Evolutionary conservation across 2,113 vertebrate species (phyloP).

Genomic region (Heterocephalus glaber): DNA sequence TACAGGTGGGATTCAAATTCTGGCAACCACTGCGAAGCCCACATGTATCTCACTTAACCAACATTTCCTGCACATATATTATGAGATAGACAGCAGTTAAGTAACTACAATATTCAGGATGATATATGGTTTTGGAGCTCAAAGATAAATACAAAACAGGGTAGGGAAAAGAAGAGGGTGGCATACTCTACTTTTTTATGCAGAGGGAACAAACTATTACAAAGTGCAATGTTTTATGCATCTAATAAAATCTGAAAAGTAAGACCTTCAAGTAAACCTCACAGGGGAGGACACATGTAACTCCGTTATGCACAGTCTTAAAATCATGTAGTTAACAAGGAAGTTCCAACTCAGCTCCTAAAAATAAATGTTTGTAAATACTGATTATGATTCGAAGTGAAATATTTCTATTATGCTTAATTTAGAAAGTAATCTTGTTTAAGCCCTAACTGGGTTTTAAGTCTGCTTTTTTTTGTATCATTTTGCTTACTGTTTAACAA

Average conservation of each 20-base stretch:
- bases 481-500: not conserved
- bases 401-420: not conserved
- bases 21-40: not conserved
- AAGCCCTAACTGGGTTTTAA: not conserved
- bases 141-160: not conserved
- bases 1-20: not conserved
- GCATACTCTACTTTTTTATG: not conserved
- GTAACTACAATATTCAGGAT: not conserved
- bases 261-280: not conserved
- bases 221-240: not conserved
- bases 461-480: not conserved
- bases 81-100: not conserved
- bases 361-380: not conserved
- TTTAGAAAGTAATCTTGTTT: not conserved
- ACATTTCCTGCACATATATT: not conserved
- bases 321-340: not conserved
- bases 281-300: not conserved
- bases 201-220: not conserved
- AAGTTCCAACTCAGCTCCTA: not conserved
- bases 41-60: not conserved
- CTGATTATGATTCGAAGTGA: not conserved
- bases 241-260: not conserved
- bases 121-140: not conserved
- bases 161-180: not conserved
- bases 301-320: not conserved